Evolutionary conservation across 2,797 vertebrate species (phyloP).

Genomic region (Acipenser ruthenus): DNA sequence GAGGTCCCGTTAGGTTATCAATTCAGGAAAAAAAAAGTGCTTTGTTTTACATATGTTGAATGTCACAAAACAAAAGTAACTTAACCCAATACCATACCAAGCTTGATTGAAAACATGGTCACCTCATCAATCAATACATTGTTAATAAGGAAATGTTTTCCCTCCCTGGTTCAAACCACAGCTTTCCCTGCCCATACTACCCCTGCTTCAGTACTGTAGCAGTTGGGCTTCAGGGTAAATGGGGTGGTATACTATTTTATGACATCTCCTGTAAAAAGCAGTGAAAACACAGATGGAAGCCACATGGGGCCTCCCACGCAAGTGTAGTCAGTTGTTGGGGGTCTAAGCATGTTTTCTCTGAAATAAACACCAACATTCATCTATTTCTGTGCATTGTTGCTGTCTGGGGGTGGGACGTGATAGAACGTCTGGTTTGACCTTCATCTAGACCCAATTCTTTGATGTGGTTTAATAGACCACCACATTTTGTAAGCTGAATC

Average conservation of each 20-base stretch:
- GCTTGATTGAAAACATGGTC: too few relatives aligned
- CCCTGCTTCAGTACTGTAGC: not conserved
- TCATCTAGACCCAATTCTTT: too few relatives aligned
- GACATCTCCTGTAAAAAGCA: not conserved
- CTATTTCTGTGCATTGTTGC: not conserved
- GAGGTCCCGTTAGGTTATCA: too few relatives aligned
- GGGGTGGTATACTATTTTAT: slow-evolving; percentile 16
- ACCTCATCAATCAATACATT: too few relatives aligned
- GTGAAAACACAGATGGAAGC: slow-evolving; percentile 5
- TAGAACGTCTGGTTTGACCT: not conserved
- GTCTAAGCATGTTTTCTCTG: slow-evolving; percentile 10
- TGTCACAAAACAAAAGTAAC: too few relatives aligned
- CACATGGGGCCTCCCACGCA: slow-evolving; percentile 4
- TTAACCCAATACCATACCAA: too few relatives aligned
- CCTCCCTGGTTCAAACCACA: not conserved
- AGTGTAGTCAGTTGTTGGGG: not conserved
- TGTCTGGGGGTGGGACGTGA: not conserved
- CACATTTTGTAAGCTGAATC: too few relatives aligned
- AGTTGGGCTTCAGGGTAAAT: slow-evolving; percentile 1
- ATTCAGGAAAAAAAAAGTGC: too few relatives aligned
- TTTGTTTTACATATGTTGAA: too few relatives aligned
- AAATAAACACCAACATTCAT: slow-evolving; percentile 1
- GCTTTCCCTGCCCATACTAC: not conserved
- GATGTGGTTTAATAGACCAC: too few relatives aligned
- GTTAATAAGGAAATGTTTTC: not conserved